Evolutionary conservation across 2,888 invertebrate species (phyloP).

Genomic region (Drosophila prolongata): DNA sequence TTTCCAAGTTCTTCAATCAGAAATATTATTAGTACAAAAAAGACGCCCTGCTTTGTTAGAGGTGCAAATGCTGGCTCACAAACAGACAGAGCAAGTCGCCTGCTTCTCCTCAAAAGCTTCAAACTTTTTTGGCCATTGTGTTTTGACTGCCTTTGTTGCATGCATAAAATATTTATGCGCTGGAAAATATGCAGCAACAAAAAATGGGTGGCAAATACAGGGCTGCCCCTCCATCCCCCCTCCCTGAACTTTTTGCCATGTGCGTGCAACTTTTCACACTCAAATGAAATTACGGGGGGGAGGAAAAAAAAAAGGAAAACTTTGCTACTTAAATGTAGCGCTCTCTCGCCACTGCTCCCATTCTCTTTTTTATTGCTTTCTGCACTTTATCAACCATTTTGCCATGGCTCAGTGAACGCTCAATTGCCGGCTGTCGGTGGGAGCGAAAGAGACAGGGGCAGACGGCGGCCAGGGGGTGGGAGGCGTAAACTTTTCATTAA

Average conservation of each 20-base stretch:
- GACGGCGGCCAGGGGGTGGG: too few relatives aligned
- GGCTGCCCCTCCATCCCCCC: not conserved
- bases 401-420: slow-evolving; percentile 79
- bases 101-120: slow-evolving; percentile 27
- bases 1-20: slow-evolving; percentile 57
- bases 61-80: slow-evolving; percentile 67
- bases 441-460: slow-evolving; percentile 1
- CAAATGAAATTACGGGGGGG: slow-evolving; percentile 79
- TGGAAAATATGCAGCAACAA: slow-evolving; percentile 74
- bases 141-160: slow-evolving; percentile 75
- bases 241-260: slow-evolving; percentile 31
- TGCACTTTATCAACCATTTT: slow-evolving; percentile 82
- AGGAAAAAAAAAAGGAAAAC: slow-evolving; percentile 43
- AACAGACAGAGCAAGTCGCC: slow-evolving; percentile 54
- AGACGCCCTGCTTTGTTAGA: slow-evolving; percentile 66
- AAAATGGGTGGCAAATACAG: slow-evolving; percentile 22
- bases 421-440: slow-evolving; percentile 59
- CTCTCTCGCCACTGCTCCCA: slow-evolving; percentile 36
- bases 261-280: slow-evolving; percentile 79
- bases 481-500: slow-evolving; percentile 83
- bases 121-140: slow-evolving; percentile 65
- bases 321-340: slow-evolving; percentile 77
- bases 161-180: slow-evolving; percentile 78
- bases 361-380: slow-evolving; percentile 54
- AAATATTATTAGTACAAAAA: slow-evolving; percentile 66